Evolutionary conservation across 1,140 invertebrate genomes (phyloP), one percentile per base, ranked within the genome.

Genomic region (Pachypsylla venusta): DNA sequence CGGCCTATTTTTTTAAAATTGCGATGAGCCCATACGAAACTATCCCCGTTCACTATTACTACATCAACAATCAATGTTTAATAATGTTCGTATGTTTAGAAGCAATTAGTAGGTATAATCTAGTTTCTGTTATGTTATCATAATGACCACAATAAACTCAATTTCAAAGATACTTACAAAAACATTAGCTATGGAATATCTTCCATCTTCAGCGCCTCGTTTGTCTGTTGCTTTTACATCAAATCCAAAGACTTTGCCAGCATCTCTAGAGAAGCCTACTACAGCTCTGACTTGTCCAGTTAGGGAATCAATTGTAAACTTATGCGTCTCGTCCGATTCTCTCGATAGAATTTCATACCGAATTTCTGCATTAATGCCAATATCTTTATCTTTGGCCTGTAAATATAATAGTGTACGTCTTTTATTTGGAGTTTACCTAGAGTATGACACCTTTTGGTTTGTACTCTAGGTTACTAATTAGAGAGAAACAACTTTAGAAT

Each of bases 211-310:
- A 30, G 81, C 81, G 0, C 88, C 88, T 48, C 74, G 67, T 59
- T 79, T 77, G 67, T 92, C 88, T 0, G 85, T 89, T 2, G 87
- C 88, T 71, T 87, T 87, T n/a, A 91, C 86, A 72, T 90, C 87
- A 66, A 90, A 89, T 2, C 84, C 84, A 66, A 84, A 89, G 30
- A 89, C 81, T 60, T 79, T 74, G 2, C 85, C 84, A 14, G 80
- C 80, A 55, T 86, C 82, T 28, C 77, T 72, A 1, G 74, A 69
- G 60, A 84, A 80, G 27, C 80, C 78, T 3, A 77, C 76, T 19
- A 86, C 76, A 0, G 83, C 78, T n/a, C 83, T 74, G 16, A 91
- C 81, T 64, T 83, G 79, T 4, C 87, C 87, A 20, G 76, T 81
- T 0, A 80, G 67, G 2, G 85, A 77, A 69, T 89, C 85, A 59